Evolutionary conservation across 2,113 vertebrate species (phyloP).

Genomic region (Nettapus auritus): DNA sequence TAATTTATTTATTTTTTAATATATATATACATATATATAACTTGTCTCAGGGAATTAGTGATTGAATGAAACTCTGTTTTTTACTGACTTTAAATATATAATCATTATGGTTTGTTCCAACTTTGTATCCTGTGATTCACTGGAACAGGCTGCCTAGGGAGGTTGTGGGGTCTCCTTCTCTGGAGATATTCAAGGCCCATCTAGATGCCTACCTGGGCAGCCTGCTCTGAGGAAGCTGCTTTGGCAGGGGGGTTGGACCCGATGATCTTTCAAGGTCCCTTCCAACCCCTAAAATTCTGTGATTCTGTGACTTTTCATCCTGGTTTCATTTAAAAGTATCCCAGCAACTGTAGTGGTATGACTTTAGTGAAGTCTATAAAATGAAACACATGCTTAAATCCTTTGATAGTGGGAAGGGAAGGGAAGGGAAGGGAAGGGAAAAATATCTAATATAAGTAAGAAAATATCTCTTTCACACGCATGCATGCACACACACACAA

Average conservation of each 20-base stretch:
- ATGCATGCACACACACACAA: too few relatives aligned
- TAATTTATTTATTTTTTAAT: background rate
- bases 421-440: too few relatives aligned
- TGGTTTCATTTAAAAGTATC: background rate
- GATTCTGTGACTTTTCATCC: background rate
- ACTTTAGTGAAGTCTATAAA: background rate
- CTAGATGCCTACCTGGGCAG: too few relatives aligned
- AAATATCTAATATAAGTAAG: background rate
- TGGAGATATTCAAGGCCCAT: too few relatives aligned
- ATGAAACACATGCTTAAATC: background rate
- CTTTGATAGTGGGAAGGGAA: background rate
- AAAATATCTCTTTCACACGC: background rate
- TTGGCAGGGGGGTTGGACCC: too few relatives aligned
- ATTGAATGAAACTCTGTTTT: background rate
- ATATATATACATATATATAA: background rate
- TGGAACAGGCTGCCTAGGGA: too few relatives aligned
- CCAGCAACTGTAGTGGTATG: background rate
- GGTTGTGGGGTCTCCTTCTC: too few relatives aligned
- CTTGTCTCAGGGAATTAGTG: background rate
- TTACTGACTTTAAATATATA: background rate
- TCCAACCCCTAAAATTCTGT: too few relatives aligned
- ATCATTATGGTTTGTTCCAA: background rate
- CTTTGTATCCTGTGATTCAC: background rate
- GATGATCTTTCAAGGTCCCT: too few relatives aligned
- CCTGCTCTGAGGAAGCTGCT: too few relatives aligned